phyloP scores from a whole-genome alignment of 2,797 vertebrate species.

The Psittacula echo region DNA sequence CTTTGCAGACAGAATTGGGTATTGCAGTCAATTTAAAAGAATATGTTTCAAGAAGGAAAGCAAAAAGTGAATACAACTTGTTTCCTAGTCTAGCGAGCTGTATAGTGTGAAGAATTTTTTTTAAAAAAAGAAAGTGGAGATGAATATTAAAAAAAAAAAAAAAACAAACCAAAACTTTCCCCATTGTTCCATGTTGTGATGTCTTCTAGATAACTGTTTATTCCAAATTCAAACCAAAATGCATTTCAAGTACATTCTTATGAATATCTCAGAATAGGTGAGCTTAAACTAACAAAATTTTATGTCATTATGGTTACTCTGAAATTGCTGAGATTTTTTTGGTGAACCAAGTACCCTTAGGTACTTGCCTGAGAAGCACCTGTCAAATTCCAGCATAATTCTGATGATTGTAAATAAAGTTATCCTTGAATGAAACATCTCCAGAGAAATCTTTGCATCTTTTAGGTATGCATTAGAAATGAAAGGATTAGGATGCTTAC shows the following conservation, averaged over 20 bases:
- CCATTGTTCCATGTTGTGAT: neutral
- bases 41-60: neutral
- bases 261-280: neutral
- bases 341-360: accelerated
- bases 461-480: neutral
- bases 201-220: neutral
- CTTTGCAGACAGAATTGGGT: neutral
- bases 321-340: neutral
- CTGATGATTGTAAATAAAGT: neutral
- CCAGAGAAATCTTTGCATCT: neutral
- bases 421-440: neutral
- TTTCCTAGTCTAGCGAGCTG: neutral
- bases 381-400: neutral
- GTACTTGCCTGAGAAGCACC: neutral
- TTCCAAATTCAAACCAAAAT: neutral
- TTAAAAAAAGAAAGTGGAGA: neutral
- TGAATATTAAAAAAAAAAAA: neutral
- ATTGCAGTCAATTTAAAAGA: neutral
- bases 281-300: neutral
- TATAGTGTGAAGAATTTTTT: neutral
- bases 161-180: neutral
- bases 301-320: neutral
- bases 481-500: neutral
- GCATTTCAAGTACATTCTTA: neutral
- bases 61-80: neutral